Percentiles rank a stretch among this genome's conserved stretches.
phyloP scores from a whole-genome alignment of 2,113 vertebrate species.

The Numida meleagris region DNA sequence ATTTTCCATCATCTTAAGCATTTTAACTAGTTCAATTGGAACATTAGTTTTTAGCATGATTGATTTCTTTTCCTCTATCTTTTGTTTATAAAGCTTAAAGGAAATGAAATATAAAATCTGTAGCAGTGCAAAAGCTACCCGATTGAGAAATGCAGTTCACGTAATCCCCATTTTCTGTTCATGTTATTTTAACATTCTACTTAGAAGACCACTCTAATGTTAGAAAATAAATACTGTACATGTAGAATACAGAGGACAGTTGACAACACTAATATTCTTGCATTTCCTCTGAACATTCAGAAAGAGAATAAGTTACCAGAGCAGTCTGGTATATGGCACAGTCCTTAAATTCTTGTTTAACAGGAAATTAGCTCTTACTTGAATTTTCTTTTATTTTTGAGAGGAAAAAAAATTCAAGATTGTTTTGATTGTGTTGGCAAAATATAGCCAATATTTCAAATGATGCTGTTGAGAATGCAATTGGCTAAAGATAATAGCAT shows the following conservation, averaged over 20 bases:
- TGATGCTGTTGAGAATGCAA: background rate
- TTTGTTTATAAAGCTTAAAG: background rate
- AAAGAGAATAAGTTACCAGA: background rate
- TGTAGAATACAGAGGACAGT: background rate
- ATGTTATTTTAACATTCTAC: background rate
- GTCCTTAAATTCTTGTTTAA: background rate
- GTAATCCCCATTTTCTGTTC: background rate
- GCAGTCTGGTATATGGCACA: background rate
- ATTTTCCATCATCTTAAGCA: background rate
- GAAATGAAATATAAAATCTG: background rate
- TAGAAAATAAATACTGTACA: background rate
- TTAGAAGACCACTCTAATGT: background rate
- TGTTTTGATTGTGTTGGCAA: background rate
- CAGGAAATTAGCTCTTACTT: background rate
- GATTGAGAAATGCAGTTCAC: background rate
- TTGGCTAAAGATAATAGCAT: background rate
- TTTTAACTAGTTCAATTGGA: background rate
- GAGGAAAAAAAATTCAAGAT: background rate
- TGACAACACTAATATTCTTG: background rate
- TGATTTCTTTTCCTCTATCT: background rate
- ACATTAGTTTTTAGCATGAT: background rate
- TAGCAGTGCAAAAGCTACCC: background rate
- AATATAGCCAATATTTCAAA: background rate
- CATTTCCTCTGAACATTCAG: background rate
- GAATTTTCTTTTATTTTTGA: background rate